Evolutionary conservation across 2,888 invertebrate species (phyloP).

Genomic region (Acronicta aceris): DNA sequence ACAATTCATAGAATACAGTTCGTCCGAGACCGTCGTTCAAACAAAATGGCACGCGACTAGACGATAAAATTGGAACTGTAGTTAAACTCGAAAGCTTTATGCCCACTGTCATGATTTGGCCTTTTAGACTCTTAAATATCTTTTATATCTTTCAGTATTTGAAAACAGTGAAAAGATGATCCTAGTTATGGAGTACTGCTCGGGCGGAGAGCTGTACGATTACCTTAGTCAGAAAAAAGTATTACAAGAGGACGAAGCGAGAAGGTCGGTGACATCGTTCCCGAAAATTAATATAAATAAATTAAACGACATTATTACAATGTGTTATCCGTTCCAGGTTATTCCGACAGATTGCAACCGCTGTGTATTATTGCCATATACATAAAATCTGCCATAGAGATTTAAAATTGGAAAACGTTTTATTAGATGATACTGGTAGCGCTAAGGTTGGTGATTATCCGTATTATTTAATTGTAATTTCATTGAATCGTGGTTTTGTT

Average conservation of each 20-base stretch:
- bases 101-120: constrained; percentile 7
- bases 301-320: constrained; percentile 2
- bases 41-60: constrained; percentile 39
- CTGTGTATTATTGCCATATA: constrained; percentile 99
- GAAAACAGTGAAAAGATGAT: constrained; percentile 99
- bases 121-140: constrained; percentile 23
- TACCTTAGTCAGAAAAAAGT: constrained; percentile 98
- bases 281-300: constrained; percentile 4
- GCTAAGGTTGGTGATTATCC: constrained; percentile 92
- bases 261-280: constrained; percentile 81
- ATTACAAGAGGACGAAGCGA: constrained; percentile 96
- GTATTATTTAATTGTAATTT: not conserved
- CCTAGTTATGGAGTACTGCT: constrained; percentile 99
- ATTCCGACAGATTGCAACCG: constrained; percentile 98
- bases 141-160: constrained; percentile 93
- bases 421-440: constrained; percentile 97
- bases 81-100: constrained; percentile 7
- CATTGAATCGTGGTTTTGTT: no score
- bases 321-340: constrained; percentile 88
- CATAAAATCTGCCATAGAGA: constrained; percentile 99
- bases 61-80: constrained; percentile 19
- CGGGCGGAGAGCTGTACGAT: constrained; percentile 99
- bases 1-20: constrained; percentile 37
- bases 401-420: constrained; percentile 98
- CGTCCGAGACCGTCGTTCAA: constrained; percentile 28